A percentile compares a stretch with the other conserved stretches of the same genome.
phyloP scores from a whole-genome alignment of 2,888 invertebrate genomes.

The Hemistola chrysoprasaria region DNA sequence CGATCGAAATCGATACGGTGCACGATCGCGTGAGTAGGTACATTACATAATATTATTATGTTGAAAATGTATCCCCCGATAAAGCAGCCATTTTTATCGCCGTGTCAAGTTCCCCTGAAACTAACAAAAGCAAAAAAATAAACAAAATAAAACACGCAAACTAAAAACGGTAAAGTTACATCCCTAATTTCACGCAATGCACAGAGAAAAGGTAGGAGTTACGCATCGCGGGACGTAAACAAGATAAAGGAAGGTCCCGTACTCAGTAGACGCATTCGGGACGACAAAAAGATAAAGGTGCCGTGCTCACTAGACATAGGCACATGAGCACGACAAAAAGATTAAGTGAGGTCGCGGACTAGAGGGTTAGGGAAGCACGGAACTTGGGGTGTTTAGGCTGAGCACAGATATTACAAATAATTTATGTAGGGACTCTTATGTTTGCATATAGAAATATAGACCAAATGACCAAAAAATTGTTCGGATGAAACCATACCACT shows the following conservation, averaged over 20 bases:
- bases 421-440: too few relatives aligned
- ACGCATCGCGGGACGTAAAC: conserved; percentile 30
- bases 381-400: conserved; percentile 16
- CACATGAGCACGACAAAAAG: conserved; percentile 36
- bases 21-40: too few relatives aligned
- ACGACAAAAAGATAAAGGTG: conserved; percentile 44
- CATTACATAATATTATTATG: too few relatives aligned
- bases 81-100: too few relatives aligned
- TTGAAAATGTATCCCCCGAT: too few relatives aligned
- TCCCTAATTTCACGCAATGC: conserved; percentile 31
- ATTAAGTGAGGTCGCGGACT: conserved; percentile 49
- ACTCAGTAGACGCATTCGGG: conserved; percentile 30
- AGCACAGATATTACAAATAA: too few relatives aligned
- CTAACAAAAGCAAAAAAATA: conserved; percentile 10
- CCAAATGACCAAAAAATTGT: too few relatives aligned
- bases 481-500: too few relatives aligned
- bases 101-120: conserved; percentile 4
- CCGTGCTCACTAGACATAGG: conserved; percentile 27
- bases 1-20: too few relatives aligned
- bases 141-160: neutral
- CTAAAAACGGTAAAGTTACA: conserved; percentile 8
- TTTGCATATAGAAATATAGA: too few relatives aligned
- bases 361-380: too few relatives aligned
- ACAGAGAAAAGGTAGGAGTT: conserved; percentile 32
- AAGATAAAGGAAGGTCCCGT: conserved; percentile 38